A percentile compares a stretch with the other conserved stretches of the same genome.
phyloP scores from a whole-genome alignment of 2,113 vertebrate genomes.

The Dasypus novemcinctus region DNA sequence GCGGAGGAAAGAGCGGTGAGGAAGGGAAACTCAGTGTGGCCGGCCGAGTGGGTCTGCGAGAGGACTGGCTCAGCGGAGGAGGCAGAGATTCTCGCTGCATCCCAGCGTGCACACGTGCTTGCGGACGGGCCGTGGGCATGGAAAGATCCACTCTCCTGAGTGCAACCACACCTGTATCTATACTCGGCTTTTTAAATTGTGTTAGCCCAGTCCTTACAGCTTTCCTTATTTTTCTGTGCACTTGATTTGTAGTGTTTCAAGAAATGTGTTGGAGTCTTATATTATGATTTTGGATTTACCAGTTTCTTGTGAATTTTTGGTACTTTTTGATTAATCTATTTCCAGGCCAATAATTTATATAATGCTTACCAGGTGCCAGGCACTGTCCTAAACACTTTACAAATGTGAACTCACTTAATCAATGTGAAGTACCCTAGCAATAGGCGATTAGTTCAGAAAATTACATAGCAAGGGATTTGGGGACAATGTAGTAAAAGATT shows the following conservation, averaged over 20 bases:
- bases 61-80: neutral
- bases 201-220: neutral
- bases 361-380: conserved; percentile 12
- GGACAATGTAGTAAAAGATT: conserved; percentile 40
- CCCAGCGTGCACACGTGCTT: neutral
- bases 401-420: conserved; percentile 50
- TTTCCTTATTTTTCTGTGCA: neutral
- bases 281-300: neutral
- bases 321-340: conserved; percentile 39
- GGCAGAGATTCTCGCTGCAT: neutral
- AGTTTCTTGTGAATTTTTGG: neutral
- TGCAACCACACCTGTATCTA: no score
- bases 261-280: neutral
- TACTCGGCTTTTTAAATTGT: neutral
- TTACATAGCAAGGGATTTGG: conserved; percentile 30
- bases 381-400: conserved; percentile 16
- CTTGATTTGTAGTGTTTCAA: neutral
- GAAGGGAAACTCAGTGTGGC: neutral
- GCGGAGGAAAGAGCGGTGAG: no score
- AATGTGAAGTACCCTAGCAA: conserved; percentile 39
- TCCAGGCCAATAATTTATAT: conserved; percentile 50
- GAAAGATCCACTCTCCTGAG: neutral
- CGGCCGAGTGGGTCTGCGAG: rapidly evolving
- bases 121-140: neutral
- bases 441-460: conserved; percentile 50